Conservation (phyloP, 2,888 invertebrate genomes). For the Mesodorylaimus sp. region DNA sequence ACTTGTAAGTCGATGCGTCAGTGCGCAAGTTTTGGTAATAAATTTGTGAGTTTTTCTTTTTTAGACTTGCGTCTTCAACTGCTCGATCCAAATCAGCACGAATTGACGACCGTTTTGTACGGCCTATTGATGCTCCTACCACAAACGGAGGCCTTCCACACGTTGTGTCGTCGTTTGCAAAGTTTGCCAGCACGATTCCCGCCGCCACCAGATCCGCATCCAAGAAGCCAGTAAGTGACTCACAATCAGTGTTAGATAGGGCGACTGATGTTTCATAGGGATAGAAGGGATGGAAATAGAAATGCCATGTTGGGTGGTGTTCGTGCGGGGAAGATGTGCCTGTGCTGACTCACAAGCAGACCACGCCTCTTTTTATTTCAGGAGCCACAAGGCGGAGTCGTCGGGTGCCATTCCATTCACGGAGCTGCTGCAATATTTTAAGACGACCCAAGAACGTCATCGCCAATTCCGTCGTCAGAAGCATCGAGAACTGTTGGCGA, state of each 20-base stretch:
- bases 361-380: no score
- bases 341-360: no score
- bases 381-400: neutral
- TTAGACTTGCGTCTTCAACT: constrained; percentile 76
- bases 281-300: no score
- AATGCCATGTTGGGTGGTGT: no score
- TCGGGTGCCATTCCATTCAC: neutral
- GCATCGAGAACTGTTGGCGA: constrained; percentile 6
- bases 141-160: constrained; percentile 85
- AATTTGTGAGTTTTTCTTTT: constrained; percentile 12
- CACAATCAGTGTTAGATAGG: no score
- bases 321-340: no score
- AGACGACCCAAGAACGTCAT: constrained; percentile 3
- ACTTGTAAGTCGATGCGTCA: constrained; percentile 52
- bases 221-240: no score
- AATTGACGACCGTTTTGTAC: constrained; percentile 68
- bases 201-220: neutral
- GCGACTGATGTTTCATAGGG: no score
- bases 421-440: constrained; percentile 1
- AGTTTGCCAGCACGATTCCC: constrained; percentile 44
- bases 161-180: constrained; percentile 57
- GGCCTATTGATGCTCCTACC: constrained; percentile 91
- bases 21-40: no score
- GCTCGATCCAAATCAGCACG: constrained; percentile 53
- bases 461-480: neutral